Evolutionary conservation across 2,888 invertebrate species (phyloP).

Genomic region (Branchellion lobata): DNA sequence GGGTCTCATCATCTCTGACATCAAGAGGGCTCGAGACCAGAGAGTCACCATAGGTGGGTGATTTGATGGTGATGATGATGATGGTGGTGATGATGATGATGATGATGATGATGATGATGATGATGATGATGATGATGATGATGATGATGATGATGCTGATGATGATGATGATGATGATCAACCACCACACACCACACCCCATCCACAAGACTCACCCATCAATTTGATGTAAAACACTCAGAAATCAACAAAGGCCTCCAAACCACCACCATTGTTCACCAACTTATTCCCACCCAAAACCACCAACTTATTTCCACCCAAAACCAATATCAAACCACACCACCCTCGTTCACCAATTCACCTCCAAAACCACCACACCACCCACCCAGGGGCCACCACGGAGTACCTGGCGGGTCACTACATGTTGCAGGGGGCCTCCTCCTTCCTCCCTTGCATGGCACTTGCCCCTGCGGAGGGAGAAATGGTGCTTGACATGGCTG

Average conservation of each 20-base stretch:
- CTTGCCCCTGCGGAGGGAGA: conserved; percentile 94
- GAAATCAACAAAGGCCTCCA: no score
- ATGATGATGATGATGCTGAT: not conserved
- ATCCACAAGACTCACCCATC: no score
- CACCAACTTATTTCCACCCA: no score
- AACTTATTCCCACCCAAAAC: no score
- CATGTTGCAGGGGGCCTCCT: conserved; percentile 90
- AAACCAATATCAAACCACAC: no score
- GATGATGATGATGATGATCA: not conserved
- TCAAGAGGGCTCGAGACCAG: conserved; percentile 69
- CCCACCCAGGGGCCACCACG: conserved; percentile 76
- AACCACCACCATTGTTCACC: no score
- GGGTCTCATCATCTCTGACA: conserved; percentile 79
- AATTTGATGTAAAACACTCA: no score
- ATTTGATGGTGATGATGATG: conserved; percentile 9
- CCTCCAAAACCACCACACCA: not conserved
- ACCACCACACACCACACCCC: no score
- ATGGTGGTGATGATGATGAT: not conserved
- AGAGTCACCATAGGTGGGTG: conserved; percentile 83
- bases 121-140: not conserved
- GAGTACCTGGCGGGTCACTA: conserved; percentile 98
- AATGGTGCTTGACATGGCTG: conserved; percentile 88
- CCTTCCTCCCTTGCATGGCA: conserved; percentile 95
- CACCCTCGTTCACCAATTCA: no score
- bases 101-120: not conserved